Base-by-base conservation (phyloP, 37 sponge, comb jelly and placozoan genomes). In the Beroe forskalii region DNA sequence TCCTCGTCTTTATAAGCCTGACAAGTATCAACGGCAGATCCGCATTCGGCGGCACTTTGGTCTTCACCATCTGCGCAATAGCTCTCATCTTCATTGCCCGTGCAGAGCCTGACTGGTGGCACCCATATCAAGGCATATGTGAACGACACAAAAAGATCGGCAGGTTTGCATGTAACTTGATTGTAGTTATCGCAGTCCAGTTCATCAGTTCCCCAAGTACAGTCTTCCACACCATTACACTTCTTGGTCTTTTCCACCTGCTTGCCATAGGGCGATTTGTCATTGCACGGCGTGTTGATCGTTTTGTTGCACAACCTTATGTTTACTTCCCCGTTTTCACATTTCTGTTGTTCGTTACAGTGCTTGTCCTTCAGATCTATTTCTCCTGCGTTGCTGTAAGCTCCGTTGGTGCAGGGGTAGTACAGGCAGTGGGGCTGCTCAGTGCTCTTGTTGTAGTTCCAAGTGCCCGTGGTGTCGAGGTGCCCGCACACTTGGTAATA, bases 401-500 rank as follows among this genome's bases (percentile, higher is more conserved):
- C 27, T 27, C 31, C 31, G 66, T 23, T 64, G 31, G 4, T 4
- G 32, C 72, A 69, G 4, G 32, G 17, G 17, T 69, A 69, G 38
- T 69, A 69, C 19, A 32, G 32, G 39, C 72, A 69, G 33, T 32
- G 38, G 2, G 72, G 72, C 27, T 36, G 1, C 12, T 32, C 33
- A 2, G 38, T 69, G 6, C 19, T 32, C 12, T 6, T 48, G 39
- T 69, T 69, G 39, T 2, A 69, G 35, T 69, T 27, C 72, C 72
- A 69, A 33, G 72, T 36, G 19, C 72, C 72, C 4, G 25, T 64
- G 36, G 20, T 19, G 28, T 27, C 19, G 38, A 69, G 33, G 33
- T 32, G 38, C 19, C 72, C 72, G 32, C 72, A 69, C 19, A 69
- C 72, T 36, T 69, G 72, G 17, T 69, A 69, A 32, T 32, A 69